phyloP scores from a whole-genome alignment of 2,797 vertebrate species.

The Vultur gryphus region DNA sequence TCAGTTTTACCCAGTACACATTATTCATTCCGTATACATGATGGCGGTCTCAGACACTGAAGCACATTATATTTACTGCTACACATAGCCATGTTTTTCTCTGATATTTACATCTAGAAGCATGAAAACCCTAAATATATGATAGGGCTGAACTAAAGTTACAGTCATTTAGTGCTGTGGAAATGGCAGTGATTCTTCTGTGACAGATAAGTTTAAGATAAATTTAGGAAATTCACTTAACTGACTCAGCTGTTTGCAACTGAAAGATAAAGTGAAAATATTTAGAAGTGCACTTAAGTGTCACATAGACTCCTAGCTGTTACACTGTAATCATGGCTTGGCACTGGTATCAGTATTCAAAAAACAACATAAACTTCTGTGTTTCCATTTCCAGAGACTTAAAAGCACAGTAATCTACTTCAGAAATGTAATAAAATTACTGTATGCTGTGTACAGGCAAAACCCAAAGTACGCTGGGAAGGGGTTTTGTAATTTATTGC shows the following conservation, averaged over 20 bases:
- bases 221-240: not conserved
- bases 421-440: not conserved
- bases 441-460: not conserved
- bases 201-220: not conserved
- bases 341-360: not conserved
- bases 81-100: not conserved
- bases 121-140: not conserved
- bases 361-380: not conserved
- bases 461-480: not conserved
- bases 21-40: not conserved
- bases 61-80: not conserved
- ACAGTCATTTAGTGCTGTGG: not conserved
- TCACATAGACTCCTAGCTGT: not conserved
- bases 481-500: not conserved
- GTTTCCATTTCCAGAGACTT: not conserved
- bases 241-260: not conserved
- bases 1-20: not conserved
- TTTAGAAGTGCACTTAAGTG: not conserved
- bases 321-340: not conserved
- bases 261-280: not conserved
- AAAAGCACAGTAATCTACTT: not conserved
- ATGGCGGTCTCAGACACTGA: not conserved
- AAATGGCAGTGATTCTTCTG: not conserved
- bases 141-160: not conserved
- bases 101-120: not conserved